Evolutionary conservation across 2,888 invertebrate species (phyloP).

Genomic region (Lumbricus terrestris): DNA sequence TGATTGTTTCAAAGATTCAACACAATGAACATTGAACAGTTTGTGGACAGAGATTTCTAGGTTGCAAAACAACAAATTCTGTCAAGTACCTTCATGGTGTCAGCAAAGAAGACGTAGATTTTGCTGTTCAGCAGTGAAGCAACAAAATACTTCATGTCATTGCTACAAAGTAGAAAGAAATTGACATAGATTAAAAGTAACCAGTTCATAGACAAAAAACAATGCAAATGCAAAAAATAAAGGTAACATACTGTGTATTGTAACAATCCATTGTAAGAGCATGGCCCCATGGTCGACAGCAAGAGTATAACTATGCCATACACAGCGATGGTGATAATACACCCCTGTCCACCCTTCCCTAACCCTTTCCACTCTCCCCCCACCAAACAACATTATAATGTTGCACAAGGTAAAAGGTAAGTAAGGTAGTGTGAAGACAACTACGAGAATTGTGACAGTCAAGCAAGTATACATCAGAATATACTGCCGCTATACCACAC

Average conservation of each 20-base stretch:
- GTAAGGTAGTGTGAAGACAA: no score
- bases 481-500: no score
- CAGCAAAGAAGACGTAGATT: slow-evolving; percentile 89
- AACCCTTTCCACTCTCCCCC: no score
- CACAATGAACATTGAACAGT: neutral
- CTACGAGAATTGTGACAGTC: no score
- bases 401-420: no score
- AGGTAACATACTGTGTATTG: neutral
- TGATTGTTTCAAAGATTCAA: neutral
- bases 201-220: neutral
- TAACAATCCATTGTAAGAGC: neutral
- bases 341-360: no score
- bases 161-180: slow-evolving; percentile 32
- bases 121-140: slow-evolving; percentile 88
- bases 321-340: no score
- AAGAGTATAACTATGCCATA: no score
- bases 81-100: slow-evolving; percentile 78
- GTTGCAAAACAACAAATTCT: neutral
- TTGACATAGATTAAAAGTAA: neutral
- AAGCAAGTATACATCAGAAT: no score
- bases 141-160: slow-evolving; percentile 80
- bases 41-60: neutral
- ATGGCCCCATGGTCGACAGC: neutral
- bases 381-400: no score
- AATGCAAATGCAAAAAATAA: neutral